Evolutionary conservation across 1,140 invertebrate genomes (phyloP).

Genomic region (Samia ricini): DNA sequence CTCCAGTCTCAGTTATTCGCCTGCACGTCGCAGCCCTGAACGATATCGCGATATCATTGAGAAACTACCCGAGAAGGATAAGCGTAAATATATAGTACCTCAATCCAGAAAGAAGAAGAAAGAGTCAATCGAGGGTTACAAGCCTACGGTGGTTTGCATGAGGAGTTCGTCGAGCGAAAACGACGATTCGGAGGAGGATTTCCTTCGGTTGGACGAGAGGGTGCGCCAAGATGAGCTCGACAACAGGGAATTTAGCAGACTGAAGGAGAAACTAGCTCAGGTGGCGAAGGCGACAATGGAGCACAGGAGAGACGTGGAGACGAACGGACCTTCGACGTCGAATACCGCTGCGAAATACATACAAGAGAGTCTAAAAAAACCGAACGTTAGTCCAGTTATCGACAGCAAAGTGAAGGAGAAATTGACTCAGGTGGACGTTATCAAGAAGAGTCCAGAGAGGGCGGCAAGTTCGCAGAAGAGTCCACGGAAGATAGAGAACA

Average conservation of each 20-base stretch:
- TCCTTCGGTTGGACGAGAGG: slow-evolving; percentile 59
- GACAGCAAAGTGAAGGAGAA: slow-evolving; percentile 19
- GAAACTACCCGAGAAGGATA: slow-evolving; percentile 74
- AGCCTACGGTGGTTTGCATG: slow-evolving; percentile 79
- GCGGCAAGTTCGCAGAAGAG: slow-evolving; percentile 13
- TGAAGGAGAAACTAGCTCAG: slow-evolving; percentile 59
- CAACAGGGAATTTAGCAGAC: slow-evolving; percentile 79
- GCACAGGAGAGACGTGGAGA: slow-evolving; percentile 38
- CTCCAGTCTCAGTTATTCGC: slow-evolving; percentile 83
- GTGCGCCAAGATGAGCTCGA: slow-evolving; percentile 70
- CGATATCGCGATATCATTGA: slow-evolving; percentile 80
- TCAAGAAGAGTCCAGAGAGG: slow-evolving; percentile 28
- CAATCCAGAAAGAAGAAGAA: slow-evolving; percentile 59
- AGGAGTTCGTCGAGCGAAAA: slow-evolving; percentile 80
- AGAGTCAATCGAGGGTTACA: slow-evolving; percentile 41
- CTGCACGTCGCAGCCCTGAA: slow-evolving; percentile 80
- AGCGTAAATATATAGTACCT: slow-evolving; percentile 73
- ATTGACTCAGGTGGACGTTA: slow-evolving; percentile 22
- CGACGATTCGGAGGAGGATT: slow-evolving; percentile 75
- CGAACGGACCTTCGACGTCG: slow-evolving; percentile 49
- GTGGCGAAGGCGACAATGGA: slow-evolving; percentile 68
- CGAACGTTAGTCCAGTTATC: background rate
- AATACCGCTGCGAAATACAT: slow-evolving; percentile 16
- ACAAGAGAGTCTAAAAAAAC: slow-evolving; percentile 11
- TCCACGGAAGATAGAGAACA: slow-evolving; percentile 36